phyloP scores from a whole-genome alignment of 2,797 vertebrate genomes.

The Clarias laeviceps region DNA sequence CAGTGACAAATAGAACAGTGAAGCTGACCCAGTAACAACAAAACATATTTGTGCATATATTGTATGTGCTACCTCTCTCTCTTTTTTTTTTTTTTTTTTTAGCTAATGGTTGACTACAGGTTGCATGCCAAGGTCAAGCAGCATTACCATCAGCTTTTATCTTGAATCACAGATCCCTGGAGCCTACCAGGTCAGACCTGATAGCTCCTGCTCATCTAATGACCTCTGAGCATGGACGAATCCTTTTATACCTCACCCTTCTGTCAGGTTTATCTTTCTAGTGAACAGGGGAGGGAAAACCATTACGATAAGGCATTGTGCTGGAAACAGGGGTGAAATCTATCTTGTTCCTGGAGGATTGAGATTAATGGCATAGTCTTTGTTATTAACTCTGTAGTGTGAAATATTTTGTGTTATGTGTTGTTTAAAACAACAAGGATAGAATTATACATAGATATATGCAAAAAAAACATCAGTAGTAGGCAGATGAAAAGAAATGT shows the following conservation, averaged over 20 bases:
- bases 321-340: slow-evolving; percentile 35
- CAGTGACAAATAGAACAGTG: background rate
- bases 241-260: slow-evolving; percentile 49
- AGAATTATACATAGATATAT: background rate
- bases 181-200: slow-evolving; percentile 50
- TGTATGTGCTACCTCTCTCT: background rate
- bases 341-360: slow-evolving; percentile 12
- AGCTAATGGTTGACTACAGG: slow-evolving; percentile 46
- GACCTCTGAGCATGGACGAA: slow-evolving; percentile 49
- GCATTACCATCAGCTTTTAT: slow-evolving; percentile 60
- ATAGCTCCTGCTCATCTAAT: slow-evolving; percentile 54
- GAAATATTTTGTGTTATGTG: background rate
- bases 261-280: slow-evolving; percentile 50
- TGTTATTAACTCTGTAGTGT: background rate
- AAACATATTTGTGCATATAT: slow-evolving; percentile 7
- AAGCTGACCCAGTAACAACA: slow-evolving; percentile 15
- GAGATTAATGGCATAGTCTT: slow-evolving; percentile 2
- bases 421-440: background rate
- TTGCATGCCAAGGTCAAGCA: slow-evolving; percentile 44
- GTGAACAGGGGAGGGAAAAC: slow-evolving; percentile 29
- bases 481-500: background rate
- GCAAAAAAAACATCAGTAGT: background rate
- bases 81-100: background rate
- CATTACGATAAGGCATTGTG: slow-evolving; percentile 43
- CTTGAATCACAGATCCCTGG: slow-evolving; percentile 48